Evolutionary conservation across 1,140 invertebrate genomes (phyloP), one percentile per base, ranked within the genome.

Genomic region (Bicyclus anynana): DNA sequence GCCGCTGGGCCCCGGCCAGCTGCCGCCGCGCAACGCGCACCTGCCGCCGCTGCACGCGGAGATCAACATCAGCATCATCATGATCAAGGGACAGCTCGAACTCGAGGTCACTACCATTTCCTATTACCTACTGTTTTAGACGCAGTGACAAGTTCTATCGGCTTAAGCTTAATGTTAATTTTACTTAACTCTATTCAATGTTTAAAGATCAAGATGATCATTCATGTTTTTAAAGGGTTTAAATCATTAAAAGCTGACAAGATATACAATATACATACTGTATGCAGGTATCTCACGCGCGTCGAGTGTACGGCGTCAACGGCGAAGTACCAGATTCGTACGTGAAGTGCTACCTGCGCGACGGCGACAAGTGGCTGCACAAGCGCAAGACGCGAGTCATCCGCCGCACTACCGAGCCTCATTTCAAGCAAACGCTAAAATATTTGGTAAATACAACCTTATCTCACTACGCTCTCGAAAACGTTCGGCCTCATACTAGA

Each of bases 311-410:
- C 57, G 85, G 85, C 46, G 82, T 86, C 20, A 85, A 88, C 59
- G 85, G 85, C 27, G 85, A 88, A 59, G 85, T 87, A 46, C 85
- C 92, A 90, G 97, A 98, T 77, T 97, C 96, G 2, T 98, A 98
- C 87, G 96, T 98, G 46, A 98, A 98, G 89, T 97, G 96, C 44
- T 98, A 97, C 78, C 89, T 98, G 21, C 93, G 95, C 23, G 95
- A 97, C 69, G 95, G 95, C 21, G 94, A 96, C 46, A 93, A 95
- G 62, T 94, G 95, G 92, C 87, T 97, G 49, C 95, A 97, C 72
- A 98, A 97, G 78, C 94, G 96, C 60, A 98, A 98, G 81, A 98
- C 97, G 0, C 91, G 94, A 27, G 93, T 96, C 0, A 90, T 96
- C 2, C 91, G 94, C 18, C 94, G 94, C 65, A 93, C 92, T 18